Percentiles rank a stretch among this genome's conserved stretches.
These are phyloP conservation scores for Drosophila ironensis DNA, from an alignment of 1,140 invertebrate genomes.

Conservation along the genomic window DNA sequence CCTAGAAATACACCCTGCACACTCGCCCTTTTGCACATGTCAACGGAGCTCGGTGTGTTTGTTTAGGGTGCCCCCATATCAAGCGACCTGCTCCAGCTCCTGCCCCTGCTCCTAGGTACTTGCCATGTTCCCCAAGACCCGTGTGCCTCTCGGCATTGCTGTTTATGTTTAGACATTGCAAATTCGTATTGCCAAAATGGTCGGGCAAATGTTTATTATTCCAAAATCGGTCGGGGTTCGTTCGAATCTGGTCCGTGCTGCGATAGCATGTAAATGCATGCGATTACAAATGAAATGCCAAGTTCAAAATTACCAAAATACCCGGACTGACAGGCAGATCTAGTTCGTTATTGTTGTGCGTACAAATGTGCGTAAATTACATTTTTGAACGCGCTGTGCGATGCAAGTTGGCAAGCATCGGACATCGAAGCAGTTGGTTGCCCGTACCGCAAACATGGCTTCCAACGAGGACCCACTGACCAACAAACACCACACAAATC, in stretches of 20 bases:
- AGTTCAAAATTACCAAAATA: conserved; percentile 52
- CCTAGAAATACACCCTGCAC: not conserved
- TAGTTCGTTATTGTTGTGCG: too few relatives aligned
- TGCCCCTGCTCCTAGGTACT: too few relatives aligned
- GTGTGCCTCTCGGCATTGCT: conserved; percentile 23
- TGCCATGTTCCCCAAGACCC: too few relatives aligned
- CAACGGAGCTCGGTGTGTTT: conserved; percentile 56
- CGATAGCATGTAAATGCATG: conserved; percentile 33
- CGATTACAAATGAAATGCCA: conserved; percentile 55
- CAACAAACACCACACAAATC: not conserved
- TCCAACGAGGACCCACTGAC: not conserved
- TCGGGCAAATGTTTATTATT: conserved; percentile 46
- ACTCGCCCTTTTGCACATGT: conserved; percentile 48
- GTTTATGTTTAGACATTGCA: conserved; percentile 46
- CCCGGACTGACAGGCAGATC: not conserved
- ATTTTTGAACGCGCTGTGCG: conserved; percentile 8
- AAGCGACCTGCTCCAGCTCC: not conserved
- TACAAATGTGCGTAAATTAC: conserved; percentile 25
- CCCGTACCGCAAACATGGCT: conserved; percentile 2
- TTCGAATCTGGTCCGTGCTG: not conserved
- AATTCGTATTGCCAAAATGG: conserved; percentile 46
- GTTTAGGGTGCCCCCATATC: conserved; percentile 37
- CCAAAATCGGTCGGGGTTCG: conserved; percentile 6
- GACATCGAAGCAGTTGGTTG: conserved; percentile 9
- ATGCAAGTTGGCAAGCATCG: conserved; percentile 13